phyloP scores from a whole-genome alignment of 1,140 invertebrate species.

The Cyrtorhinus lividipennis region DNA sequence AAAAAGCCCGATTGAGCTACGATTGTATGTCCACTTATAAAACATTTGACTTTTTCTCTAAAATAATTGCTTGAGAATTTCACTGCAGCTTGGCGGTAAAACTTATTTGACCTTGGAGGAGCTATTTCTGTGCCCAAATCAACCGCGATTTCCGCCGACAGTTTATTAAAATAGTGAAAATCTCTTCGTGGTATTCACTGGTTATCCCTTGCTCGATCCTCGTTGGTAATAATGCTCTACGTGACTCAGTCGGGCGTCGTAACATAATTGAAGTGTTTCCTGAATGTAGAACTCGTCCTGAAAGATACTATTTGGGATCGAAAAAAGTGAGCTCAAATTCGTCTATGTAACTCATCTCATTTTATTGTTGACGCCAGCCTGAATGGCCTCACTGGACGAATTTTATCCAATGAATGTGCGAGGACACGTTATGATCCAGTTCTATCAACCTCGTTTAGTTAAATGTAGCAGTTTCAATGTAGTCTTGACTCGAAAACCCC shows the following conservation, averaged over 20 bases:
- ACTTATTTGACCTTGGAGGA: not conserved
- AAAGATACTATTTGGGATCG: not conserved
- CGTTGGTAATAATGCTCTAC: not conserved
- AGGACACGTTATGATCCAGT: not conserved
- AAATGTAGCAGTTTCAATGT: too few species aligned
- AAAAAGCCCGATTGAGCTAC: too few species aligned
- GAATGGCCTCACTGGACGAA: too few species aligned
- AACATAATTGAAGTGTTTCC: not conserved
- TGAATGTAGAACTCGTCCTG: not conserved
- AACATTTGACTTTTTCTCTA: too few species aligned
- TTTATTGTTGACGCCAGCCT: too few species aligned
- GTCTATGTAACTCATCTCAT: not conserved
- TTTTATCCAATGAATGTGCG: not conserved
- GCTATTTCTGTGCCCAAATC: not conserved
- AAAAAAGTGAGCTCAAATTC: not conserved
- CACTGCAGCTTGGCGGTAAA: too few species aligned
- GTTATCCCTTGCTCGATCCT: not conserved
- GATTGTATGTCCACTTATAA: too few species aligned
- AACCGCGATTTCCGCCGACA: too few species aligned
- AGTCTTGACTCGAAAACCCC: not conserved
- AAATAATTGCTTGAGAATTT: too few species aligned
- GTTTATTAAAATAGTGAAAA: too few species aligned
- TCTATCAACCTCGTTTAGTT: too few species aligned
- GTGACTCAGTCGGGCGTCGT: not conserved
- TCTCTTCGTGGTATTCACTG: too few species aligned